phyloP scores from a whole-genome alignment of 1,140 invertebrate genomes.

The Dendroctonus ponderosae region DNA sequence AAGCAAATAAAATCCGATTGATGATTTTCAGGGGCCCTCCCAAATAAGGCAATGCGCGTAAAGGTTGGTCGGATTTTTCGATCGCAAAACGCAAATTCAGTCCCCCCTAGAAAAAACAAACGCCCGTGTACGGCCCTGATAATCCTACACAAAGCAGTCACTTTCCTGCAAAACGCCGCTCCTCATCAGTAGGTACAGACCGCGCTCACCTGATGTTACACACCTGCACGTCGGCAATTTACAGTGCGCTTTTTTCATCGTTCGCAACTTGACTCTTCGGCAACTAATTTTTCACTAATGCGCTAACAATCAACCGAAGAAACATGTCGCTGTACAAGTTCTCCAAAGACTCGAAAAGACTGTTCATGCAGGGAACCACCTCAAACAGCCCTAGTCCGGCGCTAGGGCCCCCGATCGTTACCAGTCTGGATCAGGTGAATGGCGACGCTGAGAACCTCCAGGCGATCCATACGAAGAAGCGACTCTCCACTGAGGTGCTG shows the following conservation, averaged over 20 bases:
- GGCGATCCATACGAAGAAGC: slow-evolving; percentile 77
- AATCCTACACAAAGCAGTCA: slow-evolving; percentile 32
- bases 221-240: slow-evolving; percentile 29
- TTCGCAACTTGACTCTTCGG: neutral
- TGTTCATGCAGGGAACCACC: slow-evolving; percentile 78
- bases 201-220: slow-evolving; percentile 48
- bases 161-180: slow-evolving; percentile 25
- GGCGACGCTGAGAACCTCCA: slow-evolving; percentile 55
- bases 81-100: neutral
- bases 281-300: neutral
- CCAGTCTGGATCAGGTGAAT: slow-evolving; percentile 38
- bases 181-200: slow-evolving; percentile 42
- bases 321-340: slow-evolving; percentile 69
- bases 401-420: slow-evolving; percentile 48
- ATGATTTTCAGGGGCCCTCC: slow-evolving; percentile 4
- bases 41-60: slow-evolving; percentile 17
- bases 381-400: slow-evolving; percentile 50
- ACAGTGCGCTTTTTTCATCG: neutral
- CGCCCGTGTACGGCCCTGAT: slow-evolving; percentile 48
- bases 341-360: slow-evolving; percentile 64
- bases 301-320: slow-evolving; percentile 1
- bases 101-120: slow-evolving; percentile 18
- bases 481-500: slow-evolving; percentile 78
- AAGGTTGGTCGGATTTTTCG: slow-evolving; percentile 15
- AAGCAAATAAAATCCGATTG: slow-evolving; percentile 3